phyloP scores from a whole-genome alignment of 2,888 invertebrate species.

The Stramonita haemastoma region DNA sequence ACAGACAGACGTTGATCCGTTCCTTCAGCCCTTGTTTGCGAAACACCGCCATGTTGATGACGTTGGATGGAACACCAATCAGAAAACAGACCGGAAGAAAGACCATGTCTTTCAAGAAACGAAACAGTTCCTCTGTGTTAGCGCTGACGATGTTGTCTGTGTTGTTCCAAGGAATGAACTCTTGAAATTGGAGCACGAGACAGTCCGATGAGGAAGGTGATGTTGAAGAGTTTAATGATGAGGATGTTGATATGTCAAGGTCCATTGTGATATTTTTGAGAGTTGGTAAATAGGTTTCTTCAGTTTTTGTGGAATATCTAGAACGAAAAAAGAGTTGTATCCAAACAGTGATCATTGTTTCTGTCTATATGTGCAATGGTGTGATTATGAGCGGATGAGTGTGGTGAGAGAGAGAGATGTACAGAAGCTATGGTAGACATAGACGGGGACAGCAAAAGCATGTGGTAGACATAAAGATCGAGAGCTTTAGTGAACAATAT shows the following conservation, averaged over 20 bases:
- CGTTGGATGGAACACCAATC: slow-evolving; percentile 5
- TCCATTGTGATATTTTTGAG: not conserved
- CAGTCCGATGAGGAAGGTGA: not conserved
- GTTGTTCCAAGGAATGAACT: not conserved
- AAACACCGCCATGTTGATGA: slow-evolving; percentile 23
- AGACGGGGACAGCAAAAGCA: too few relatives aligned
- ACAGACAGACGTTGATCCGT: slow-evolving; percentile 8
- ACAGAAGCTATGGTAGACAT: too few relatives aligned
- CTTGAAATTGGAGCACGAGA: not conserved
- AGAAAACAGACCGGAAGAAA: not conserved
- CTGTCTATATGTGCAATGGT: too few relatives aligned
- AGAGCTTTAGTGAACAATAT: too few relatives aligned
- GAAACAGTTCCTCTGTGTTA: not conserved
- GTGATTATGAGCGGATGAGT: too few relatives aligned
- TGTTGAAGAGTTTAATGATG: not conserved
- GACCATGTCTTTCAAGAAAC: not conserved
- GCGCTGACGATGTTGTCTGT: not conserved
- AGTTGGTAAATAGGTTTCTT: not conserved
- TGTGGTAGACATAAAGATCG: too few relatives aligned
- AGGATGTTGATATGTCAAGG: not conserved
- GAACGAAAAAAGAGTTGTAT: not conserved
- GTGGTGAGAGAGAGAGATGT: too few relatives aligned
- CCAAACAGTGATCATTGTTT: not conserved
- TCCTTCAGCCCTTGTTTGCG: slow-evolving; percentile 3
- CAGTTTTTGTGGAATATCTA: not conserved